These are phyloP conservation scores for Amazonetta brasiliensis DNA, from an alignment of 2,797 vertebrate species.

Conservation along the genomic window DNA sequence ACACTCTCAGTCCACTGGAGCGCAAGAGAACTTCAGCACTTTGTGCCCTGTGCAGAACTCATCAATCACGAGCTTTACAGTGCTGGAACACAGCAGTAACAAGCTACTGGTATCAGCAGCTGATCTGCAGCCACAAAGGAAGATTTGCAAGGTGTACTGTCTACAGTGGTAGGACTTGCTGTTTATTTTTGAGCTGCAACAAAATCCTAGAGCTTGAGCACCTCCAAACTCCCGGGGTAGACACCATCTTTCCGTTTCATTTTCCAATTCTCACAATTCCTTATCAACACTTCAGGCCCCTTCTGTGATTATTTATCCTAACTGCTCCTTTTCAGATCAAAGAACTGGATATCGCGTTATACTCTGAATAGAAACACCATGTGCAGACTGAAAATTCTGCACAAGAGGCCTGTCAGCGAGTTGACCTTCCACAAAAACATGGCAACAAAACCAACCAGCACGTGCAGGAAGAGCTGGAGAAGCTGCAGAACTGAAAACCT, in stretches of 20 bases:
- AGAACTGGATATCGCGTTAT: constrained; percentile 77
- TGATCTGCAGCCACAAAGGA: neutral
- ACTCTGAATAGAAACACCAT: constrained; percentile 76
- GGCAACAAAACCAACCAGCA: constrained; percentile 81
- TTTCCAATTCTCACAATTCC: neutral
- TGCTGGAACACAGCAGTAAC: neutral
- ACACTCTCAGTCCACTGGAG: neutral
- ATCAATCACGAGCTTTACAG: neutral
- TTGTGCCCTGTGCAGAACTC: neutral
- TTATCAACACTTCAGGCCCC: neutral
- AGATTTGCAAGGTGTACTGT: neutral
- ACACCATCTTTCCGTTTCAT: neutral
- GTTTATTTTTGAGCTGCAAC: neutral
- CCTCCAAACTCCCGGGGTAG: neutral
- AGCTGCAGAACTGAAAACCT: constrained; percentile 80
- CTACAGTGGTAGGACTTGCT: neutral
- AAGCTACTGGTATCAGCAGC: neutral
- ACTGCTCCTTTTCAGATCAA: constrained; percentile 69
- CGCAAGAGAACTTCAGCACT: neutral
- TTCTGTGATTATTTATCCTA: neutral
- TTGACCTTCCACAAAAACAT: constrained; percentile 80
- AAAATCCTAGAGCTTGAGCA: neutral
- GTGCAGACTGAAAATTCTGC: constrained; percentile 78
- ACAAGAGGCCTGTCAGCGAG: constrained; percentile 79
- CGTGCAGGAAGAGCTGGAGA: constrained; percentile 81